Evolutionary conservation across 1,140 invertebrate genomes (phyloP), one percentile per base, ranked within the genome.

Genomic region (Pseudomyrmex gracilis): DNA sequence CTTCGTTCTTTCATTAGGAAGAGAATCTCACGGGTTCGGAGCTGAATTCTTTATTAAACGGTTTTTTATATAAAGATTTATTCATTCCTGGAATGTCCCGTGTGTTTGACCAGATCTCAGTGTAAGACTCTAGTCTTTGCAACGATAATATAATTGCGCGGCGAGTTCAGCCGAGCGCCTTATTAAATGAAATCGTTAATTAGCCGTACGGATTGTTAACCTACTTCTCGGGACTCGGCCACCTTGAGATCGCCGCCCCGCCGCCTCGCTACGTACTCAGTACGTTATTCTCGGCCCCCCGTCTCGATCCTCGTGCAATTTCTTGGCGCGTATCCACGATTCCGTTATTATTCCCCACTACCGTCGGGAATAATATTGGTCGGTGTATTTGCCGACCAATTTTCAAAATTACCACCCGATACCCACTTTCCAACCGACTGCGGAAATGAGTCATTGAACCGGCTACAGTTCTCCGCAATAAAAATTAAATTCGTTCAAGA

Each of bases 101-200:
- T 24, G 51, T 45, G 55, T 58, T 83, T 76, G 49, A 76, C 9
- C 51, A 74, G 15, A 7, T 51, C n/a, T 49, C 77, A 7, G 12
- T 51, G 10, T 60, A 3, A 64, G 53, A 49, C 74, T 83, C 60
- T 74, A 49, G 47, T 58, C 49, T 20, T 70, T 24, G 34, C 17
- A 47, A 76, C 17, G 17, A 24, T 5, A 5, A 34, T 34, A 7
- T 83, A 83, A 83, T 83, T 76, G 73, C 55, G 63, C 43, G 34
- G n/a, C 55, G 61, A 77, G 74, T 76, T 78, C 45, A 63, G n/a
- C 61, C 57, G 58, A 22, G 53, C 34, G 49, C 43, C 17, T 82
- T 73, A 73, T 85, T 85, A 85, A 82, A 82, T 70, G 55, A 82
- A 73, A 71, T 85, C 66, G 82, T 85, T 73, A 85, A 85, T 85